Base-by-base conservation (phyloP, 2,888 invertebrate genomes). In the Nemotelus pantherinus region DNA sequence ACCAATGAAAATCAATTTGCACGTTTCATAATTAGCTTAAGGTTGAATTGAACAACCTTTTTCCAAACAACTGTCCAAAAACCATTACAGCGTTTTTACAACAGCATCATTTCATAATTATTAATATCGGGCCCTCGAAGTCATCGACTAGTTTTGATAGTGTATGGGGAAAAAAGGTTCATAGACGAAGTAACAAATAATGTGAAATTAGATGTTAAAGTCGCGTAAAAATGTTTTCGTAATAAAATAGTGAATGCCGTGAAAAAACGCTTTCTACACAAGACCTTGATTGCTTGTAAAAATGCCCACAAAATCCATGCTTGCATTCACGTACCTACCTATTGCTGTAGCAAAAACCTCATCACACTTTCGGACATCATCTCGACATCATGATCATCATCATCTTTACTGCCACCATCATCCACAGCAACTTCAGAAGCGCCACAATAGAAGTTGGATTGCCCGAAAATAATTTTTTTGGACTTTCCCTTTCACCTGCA, bases 401-500 rank as follows among this genome's bases (percentile, higher is more conserved):
- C 0, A 25, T 25, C 25, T 25, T 25, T 25, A 25, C 25, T 25
- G 25, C 25, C 25, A 63, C 39, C 63, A 43, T 63, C 63, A 63
- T 41, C 63, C 4, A 5, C 43, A 63, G 6, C 10, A 7, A 43
- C 25, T 63, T 25, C 63, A 63, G 63, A 63, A 63, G 63, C 43
- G 25, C 25, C 25, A 25, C 63, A 63, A 63, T 43, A 10, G 57
- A 57, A 3, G 25, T 25, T 25, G 25, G n/a, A 57, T 57, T 5
- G 63, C 63, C 43, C 3, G 43, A 63, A 43, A 41, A 53, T 53
- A 7, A 10, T 64, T 39, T 68, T 68, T 68, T 41, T 53, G 41
- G 70, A 60, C 70, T 70, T 70, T 70, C 70, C 53, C 53, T 70
- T 70, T 70, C 70, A 70, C 70, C 53, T 70, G 70, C 47, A 70